A percentile compares a stretch with the other conserved stretches of the same genome.
Conservation (phyloP, 2,888 invertebrate genomes). For the Petrolisthes manimaculis region DNA sequence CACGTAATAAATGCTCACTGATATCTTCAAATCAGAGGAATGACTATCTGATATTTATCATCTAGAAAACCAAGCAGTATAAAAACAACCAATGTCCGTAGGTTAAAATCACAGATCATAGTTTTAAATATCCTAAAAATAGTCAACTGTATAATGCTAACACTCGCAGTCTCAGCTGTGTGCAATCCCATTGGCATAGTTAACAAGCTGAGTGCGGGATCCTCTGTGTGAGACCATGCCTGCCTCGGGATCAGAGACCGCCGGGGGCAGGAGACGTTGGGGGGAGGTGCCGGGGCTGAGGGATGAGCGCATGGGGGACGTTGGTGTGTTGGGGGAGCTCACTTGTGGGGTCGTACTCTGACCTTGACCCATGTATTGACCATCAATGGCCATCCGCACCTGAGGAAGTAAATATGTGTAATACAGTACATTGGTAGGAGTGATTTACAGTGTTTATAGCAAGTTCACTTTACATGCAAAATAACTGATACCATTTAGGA, state of each 20-base stretch:
- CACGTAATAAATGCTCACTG: conserved; percentile 8
- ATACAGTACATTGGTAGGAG: too few relatives aligned
- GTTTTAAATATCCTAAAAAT: conserved; percentile 3
- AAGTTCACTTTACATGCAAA: too few relatives aligned
- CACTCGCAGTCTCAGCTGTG: conserved; percentile 38
- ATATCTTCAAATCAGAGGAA: conserved; percentile 17
- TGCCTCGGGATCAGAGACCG: conserved; percentile 52
- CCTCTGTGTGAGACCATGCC: conserved; percentile 53
- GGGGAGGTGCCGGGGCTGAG: conserved; percentile 42
- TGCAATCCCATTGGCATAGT: conserved; percentile 34
- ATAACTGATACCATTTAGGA: too few relatives aligned
- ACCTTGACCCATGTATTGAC: conserved; percentile 60
- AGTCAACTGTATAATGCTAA: not conserved
- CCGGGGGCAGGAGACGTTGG: conserved; percentile 35
- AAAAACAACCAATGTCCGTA: conserved; percentile 30
- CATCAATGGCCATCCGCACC: conserved; percentile 60
- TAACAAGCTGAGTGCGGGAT: conserved; percentile 45
- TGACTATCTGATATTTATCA: not conserved
- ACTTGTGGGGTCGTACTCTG: conserved; percentile 48
- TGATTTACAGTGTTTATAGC: too few relatives aligned
- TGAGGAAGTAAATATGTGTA: not conserved
- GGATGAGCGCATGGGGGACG: conserved; percentile 38
- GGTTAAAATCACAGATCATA: conserved; percentile 40
- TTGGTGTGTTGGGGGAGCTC: conserved; percentile 47
- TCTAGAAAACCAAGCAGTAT: not conserved